Base-by-base conservation (phyloP, 2,797 vertebrate genomes). In the Setipinna tenuifilis region DNA sequence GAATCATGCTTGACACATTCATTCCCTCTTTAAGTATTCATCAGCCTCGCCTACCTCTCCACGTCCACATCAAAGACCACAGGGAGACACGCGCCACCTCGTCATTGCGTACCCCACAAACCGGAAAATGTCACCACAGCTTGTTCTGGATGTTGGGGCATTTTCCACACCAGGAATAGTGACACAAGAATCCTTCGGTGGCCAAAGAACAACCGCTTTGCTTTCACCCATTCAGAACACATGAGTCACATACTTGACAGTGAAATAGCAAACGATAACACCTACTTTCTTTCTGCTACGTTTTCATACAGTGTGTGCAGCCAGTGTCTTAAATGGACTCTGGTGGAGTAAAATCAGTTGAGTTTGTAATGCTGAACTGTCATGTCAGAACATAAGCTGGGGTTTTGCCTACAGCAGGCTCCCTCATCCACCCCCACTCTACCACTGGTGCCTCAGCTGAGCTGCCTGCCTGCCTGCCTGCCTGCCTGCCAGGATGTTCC, bases 401-500 rank as follows among this genome's bases (percentile, higher is more conserved):
- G 19, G 31, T 7, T 21, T 44, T 21, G 71, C 71, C 35, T 21
- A 17, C 17, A 78, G 35, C 6, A 78, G 35, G 17, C 71, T 23
- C 6, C 6, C 71, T 41, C 35, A 78, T 19, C 71, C 28, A 3
- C 25, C 14, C 14, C 65, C 25, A 54, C 50, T 7, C 7, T 7
- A 54, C 68, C 71, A 78, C 71, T 44, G 71, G 31, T 78, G 68
- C 71, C 14, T 5, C 6, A 10, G 31, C 71, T 17, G 0, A 78
- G 71, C 71, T 7, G 50, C 9, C 50, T 54, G 71, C 71, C 71
- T 78, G 71, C 31, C 71, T n/a, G n/a, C n/a, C 71, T 7, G 50
- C 9, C 50, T 54, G 71, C 71, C 71, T 78, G 71, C 31, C 71
- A 78, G 71, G 71, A 78, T 41, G 71, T 41, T 78, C 71, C 23